Percentiles rank a stretch among this genome's conserved stretches.
phyloP scores from a whole-genome alignment of 2,797 vertebrate species.

The Crenichthys baileyi region DNA sequence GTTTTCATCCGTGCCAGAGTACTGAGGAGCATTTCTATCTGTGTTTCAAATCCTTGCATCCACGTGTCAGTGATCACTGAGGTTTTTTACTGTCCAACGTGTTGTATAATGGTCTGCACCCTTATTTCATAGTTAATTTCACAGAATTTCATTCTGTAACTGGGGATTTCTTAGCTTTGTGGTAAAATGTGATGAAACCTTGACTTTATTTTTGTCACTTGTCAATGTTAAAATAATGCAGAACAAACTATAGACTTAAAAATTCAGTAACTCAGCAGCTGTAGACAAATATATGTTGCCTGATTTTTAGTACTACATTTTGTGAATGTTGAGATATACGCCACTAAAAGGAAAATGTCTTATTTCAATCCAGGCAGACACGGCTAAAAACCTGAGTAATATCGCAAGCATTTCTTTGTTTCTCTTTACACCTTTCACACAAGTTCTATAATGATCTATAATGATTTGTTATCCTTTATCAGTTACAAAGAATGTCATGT shows the following conservation, averaged over 20 bases:
- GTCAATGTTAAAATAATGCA: conserved; percentile 38
- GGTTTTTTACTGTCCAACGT: not conserved
- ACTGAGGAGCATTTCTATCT: not conserved
- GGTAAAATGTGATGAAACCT: conserved; percentile 15
- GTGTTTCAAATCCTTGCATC: not conserved
- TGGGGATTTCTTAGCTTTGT: conserved; percentile 16
- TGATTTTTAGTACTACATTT: conserved; percentile 27
- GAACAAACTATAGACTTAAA: no score
- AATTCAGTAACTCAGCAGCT: conserved; percentile 37
- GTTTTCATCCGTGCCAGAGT: not conserved
- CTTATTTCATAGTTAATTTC: not conserved
- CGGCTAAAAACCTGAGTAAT: no score
- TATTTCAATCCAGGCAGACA: not conserved
- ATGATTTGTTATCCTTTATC: not conserved
- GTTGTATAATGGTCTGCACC: not conserved
- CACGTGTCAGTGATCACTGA: not conserved
- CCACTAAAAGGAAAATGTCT: conserved; percentile 7
- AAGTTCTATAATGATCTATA: not conserved
- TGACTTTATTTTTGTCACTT: conserved; percentile 9
- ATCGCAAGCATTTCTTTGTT: no score
- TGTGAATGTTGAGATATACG: conserved; percentile 26
- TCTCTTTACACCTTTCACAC: not conserved
- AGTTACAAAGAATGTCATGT: not conserved
- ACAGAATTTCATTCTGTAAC: not conserved
- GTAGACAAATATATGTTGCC: conserved; percentile 39